phyloP scores from a whole-genome alignment of 2,888 invertebrate species.

The Cryptosula pallasiana region DNA sequence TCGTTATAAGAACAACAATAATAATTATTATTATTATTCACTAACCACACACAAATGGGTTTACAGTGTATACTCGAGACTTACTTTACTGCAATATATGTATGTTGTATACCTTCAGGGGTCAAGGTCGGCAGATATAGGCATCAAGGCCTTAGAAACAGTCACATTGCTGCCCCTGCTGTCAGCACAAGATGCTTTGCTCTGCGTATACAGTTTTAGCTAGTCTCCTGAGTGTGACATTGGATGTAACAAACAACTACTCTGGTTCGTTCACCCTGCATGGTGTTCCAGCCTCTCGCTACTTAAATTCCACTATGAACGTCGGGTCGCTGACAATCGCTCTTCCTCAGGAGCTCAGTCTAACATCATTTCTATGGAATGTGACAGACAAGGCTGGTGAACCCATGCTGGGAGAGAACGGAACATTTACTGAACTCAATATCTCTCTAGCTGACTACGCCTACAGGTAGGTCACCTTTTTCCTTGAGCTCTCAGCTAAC shows the following conservation, averaged over 20 bases:
- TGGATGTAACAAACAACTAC: neutral
- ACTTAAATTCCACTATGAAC: neutral
- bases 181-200: constrained; percentile 12
- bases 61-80: too few relatives aligned
- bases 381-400: neutral
- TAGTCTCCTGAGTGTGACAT: neutral
- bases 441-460: neutral
- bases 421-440: neutral
- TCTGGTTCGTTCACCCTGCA: neutral
- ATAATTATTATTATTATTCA: too few relatives aligned
- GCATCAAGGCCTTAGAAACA: too few relatives aligned
- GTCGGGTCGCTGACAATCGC: neutral
- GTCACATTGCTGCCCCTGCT: too few relatives aligned
- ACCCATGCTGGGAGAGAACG: too few relatives aligned
- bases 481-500: too few relatives aligned
- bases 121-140: too few relatives aligned
- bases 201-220: neutral
- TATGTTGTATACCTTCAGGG: too few relatives aligned
- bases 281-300: neutral
- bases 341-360: neutral
- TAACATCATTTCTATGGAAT: neutral
- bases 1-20: too few relatives aligned
- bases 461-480: neutral
- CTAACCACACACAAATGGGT: too few relatives aligned
- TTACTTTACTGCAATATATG: too few relatives aligned